Percentiles rank a stretch among this genome's conserved stretches.
Evolutionary conservation across 2,888 invertebrate genomes (phyloP).

Genomic region (Drosophila dives): DNA sequence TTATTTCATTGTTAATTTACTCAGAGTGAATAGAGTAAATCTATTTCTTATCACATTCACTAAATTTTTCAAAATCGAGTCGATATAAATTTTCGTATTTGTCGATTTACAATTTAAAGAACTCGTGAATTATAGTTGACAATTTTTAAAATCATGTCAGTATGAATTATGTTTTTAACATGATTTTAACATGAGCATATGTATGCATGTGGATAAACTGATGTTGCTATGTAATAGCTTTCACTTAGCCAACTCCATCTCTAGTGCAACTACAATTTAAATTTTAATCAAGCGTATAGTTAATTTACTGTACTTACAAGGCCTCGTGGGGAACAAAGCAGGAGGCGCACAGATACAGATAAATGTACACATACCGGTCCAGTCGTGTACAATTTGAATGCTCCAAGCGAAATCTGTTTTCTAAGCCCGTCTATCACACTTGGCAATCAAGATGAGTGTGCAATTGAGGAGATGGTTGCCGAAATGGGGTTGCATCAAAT

Average conservation of each 20-base stretch:
- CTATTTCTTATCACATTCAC: background rate
- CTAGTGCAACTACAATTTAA: constrained; percentile 2
- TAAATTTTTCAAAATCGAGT: too few relatives aligned
- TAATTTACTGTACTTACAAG: constrained; percentile 19
- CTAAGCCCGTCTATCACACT: constrained; percentile 25
- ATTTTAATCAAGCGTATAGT: constrained; percentile 27
- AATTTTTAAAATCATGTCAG: background rate
- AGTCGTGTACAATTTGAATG: constrained; percentile 38
- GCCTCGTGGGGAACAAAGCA: constrained; percentile 2
- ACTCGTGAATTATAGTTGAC: background rate
- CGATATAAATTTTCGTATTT: background rate
- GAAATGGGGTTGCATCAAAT: background rate
- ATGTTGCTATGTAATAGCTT: background rate
- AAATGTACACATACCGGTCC: constrained; percentile 18
- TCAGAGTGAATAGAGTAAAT: background rate
- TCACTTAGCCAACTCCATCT: background rate
- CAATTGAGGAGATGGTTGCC: background rate
- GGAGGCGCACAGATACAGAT: background rate
- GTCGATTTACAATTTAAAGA: background rate
- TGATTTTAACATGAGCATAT: background rate
- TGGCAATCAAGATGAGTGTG: background rate
- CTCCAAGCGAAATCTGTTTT: constrained; percentile 15
- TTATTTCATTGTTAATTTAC: background rate
- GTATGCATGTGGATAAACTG: background rate
- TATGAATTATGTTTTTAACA: background rate